Evolutionary conservation across 1,140 invertebrate genomes (phyloP).

Genomic region (Calliphora vicina): DNA sequence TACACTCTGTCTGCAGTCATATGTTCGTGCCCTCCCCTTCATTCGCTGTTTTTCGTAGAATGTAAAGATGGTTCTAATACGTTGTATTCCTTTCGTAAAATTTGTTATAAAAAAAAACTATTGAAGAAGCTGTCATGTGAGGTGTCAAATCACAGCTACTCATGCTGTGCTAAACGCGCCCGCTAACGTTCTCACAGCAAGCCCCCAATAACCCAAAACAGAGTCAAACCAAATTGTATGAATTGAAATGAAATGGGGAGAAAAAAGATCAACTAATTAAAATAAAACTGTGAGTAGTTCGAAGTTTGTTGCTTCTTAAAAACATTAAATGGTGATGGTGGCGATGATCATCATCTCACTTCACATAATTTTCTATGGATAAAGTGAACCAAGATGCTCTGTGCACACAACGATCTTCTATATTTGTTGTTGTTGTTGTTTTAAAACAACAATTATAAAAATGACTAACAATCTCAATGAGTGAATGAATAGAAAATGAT

Average conservation of each 20-base stretch:
- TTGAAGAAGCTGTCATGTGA: constrained; percentile 55
- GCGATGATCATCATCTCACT: background rate
- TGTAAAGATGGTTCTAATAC: background rate
- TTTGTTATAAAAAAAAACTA: background rate
- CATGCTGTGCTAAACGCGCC: constrained; percentile 53
- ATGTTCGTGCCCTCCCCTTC: background rate
- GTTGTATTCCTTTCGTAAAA: background rate
- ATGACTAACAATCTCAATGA: constrained; percentile 27
- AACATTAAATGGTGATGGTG: background rate
- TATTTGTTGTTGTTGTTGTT: background rate
- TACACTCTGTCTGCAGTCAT: background rate
- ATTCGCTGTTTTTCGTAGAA: background rate
- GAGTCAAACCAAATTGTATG: background rate
- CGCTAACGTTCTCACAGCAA: constrained; percentile 10
- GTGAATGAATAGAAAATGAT: background rate
- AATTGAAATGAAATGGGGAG: background rate
- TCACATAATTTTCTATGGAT: background rate
- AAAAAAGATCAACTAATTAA: constrained; percentile 6
- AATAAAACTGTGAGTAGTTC: constrained; percentile 1
- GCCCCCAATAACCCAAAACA: background rate
- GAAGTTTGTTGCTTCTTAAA: background rate
- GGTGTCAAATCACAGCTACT: constrained; percentile 64
- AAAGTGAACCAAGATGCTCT: background rate
- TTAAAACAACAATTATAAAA: background rate
- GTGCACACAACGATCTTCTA: background rate